These are phyloP conservation scores for Eurystomus gularis DNA, from an alignment of 2,113 vertebrate genomes.

Conservation along the genomic window DNA sequence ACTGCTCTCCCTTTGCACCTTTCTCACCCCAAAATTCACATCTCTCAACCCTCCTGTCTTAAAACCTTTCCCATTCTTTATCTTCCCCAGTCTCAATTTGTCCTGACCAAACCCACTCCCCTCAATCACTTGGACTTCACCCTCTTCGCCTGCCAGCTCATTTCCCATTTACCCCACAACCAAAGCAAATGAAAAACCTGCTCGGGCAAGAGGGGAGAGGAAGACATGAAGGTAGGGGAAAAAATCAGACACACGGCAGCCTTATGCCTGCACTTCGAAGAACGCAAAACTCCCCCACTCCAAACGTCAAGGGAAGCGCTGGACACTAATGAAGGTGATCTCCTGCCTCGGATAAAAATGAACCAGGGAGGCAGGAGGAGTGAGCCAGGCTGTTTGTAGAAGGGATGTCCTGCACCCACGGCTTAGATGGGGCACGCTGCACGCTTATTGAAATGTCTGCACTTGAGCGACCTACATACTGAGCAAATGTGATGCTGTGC, in stretches of 20 bases:
- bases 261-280: background rate
- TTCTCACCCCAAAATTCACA: background rate
- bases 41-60: background rate
- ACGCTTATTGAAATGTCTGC: background rate
- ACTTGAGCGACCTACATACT: constrained; percentile 26
- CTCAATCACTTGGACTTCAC: too few relatives aligned
- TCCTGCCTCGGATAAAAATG: background rate
- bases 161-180: background rate
- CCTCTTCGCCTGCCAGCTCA: background rate
- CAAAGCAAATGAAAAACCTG: background rate
- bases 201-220: background rate
- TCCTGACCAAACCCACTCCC: background rate
- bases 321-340: background rate
- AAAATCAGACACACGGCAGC: background rate
- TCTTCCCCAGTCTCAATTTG: background rate
- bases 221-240: accelerated
- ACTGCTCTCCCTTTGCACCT: background rate
- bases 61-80: background rate
- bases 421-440: background rate
- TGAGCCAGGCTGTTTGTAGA: background rate
- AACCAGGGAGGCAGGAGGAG: background rate
- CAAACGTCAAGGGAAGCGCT: accelerated
- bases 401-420: background rate
- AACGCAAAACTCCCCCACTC: background rate
- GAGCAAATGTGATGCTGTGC: background rate